phyloP scores from a whole-genome alignment of 2,797 vertebrate genomes.

The Sebastes variabilis region DNA sequence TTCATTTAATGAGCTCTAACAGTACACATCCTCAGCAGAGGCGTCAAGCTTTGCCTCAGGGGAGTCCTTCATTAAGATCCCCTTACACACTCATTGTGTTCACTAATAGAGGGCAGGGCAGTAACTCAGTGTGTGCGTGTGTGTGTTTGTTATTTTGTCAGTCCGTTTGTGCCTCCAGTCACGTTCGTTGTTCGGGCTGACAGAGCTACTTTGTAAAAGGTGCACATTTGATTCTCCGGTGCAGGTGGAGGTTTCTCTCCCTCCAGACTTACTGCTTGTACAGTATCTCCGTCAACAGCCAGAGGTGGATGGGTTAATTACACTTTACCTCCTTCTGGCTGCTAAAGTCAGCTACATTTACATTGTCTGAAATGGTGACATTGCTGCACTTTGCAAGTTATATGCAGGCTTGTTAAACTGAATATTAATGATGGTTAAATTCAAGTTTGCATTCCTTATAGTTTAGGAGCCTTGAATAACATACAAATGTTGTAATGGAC shows the following conservation, averaged over 20 bases:
- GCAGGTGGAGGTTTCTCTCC: slow-evolving; percentile 59
- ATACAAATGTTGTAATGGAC: not conserved
- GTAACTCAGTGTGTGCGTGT: slow-evolving; percentile 34
- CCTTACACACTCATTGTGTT: slow-evolving; percentile 75
- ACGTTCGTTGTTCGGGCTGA: slow-evolving; percentile 53
- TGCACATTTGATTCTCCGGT: slow-evolving; percentile 53
- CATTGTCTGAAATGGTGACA: not conserved
- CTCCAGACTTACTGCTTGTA: slow-evolving; percentile 22
- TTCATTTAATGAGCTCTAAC: slow-evolving; percentile 80
- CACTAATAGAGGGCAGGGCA: slow-evolving; percentile 76
- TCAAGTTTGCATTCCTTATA: not conserved
- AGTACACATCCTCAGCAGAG: slow-evolving; percentile 72
- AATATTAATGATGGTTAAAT: not conserved
- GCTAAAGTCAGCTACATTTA: not conserved
- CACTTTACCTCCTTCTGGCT: slow-evolving; percentile 28
- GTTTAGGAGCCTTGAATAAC: not conserved
- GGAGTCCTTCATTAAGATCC: slow-evolving; percentile 79
- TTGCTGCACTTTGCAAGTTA: not conserved
- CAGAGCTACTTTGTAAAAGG: slow-evolving; percentile 66
- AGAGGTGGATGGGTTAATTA: slow-evolving; percentile 50
- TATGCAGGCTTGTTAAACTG: not conserved
- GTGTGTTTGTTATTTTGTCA: slow-evolving; percentile 65
- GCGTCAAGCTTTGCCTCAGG: slow-evolving; percentile 69
- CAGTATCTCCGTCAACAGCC: slow-evolving; percentile 41
- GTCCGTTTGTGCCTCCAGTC: slow-evolving; percentile 59